phyloP scores from a whole-genome alignment of 2,113 vertebrate species.

The Notechis scutatus region DNA sequence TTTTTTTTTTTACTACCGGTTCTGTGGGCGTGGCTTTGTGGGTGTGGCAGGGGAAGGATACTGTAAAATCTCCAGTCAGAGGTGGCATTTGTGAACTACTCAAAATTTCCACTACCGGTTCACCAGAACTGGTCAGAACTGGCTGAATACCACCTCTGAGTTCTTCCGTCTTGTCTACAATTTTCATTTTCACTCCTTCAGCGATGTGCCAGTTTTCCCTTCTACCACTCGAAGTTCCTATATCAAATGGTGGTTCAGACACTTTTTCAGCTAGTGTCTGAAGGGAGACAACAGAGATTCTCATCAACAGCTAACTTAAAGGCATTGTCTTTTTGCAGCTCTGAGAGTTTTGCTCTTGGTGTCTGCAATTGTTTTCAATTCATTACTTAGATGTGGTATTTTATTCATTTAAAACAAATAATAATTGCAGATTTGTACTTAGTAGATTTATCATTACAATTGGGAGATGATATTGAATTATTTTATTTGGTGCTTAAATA shows the following conservation, averaged over 20 bases:
- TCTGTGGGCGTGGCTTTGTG: too few species aligned
- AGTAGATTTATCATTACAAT: not conserved
- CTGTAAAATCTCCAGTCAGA: too few species aligned
- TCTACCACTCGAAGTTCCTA: not conserved
- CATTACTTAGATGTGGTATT: not conserved
- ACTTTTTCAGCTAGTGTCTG: not conserved
- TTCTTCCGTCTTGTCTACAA: not conserved
- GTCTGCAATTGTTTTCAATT: not conserved
- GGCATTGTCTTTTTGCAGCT: not conserved
- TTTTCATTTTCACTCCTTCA: not conserved
- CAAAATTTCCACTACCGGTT: too few species aligned
- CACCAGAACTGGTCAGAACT: too few species aligned
- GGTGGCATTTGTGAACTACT: too few species aligned
- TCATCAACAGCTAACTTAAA: not conserved
- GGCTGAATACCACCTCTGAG: too few species aligned
- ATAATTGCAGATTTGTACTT: not conserved
- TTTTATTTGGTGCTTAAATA: not conserved
- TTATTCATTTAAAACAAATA: not conserved
- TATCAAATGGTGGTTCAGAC: not conserved
- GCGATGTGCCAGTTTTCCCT: not conserved
- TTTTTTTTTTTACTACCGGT: too few species aligned
- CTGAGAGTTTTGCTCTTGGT: not conserved
- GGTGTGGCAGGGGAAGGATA: too few species aligned
- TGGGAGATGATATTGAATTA: not conserved
- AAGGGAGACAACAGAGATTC: not conserved